A percentile compares a stretch with the other conserved stretches of the same genome.
Conservation (phyloP, 2,113 vertebrate genomes). For the Pseudorasbora parva region DNA sequence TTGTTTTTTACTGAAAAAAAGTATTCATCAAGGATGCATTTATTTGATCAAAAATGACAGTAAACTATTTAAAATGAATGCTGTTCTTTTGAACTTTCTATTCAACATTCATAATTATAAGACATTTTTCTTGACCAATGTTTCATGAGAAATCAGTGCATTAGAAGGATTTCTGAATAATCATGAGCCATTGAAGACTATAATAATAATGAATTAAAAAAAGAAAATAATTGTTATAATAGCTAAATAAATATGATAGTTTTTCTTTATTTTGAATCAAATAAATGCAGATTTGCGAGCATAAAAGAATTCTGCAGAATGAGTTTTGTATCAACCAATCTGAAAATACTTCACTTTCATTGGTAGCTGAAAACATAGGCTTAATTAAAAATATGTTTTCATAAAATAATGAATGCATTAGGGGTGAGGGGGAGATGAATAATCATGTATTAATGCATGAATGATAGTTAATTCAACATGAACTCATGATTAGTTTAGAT, state of each 20-base stretch:
- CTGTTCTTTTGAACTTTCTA: background rate
- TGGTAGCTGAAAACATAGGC: background rate
- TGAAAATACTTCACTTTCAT: background rate
- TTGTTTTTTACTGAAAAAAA: background rate
- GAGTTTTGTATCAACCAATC: too few species aligned
- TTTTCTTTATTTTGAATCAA: background rate
- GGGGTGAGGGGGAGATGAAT: too few species aligned
- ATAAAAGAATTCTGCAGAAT: too few species aligned
- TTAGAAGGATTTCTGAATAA: too few species aligned
- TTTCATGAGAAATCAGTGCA: too few species aligned
- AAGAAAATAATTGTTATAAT: background rate
- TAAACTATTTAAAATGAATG: background rate
- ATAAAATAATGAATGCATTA: background rate
- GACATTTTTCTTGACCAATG: too few species aligned
- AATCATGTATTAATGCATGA: too few species aligned
- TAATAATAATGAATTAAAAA: too few species aligned
- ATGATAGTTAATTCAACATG: too few species aligned
- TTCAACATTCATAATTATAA: background rate
- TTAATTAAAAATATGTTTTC: background rate
- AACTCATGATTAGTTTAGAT: too few species aligned
- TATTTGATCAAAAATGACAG: background rate
- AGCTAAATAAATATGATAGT: background rate
- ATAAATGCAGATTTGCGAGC: background rate
- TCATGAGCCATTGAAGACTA: too few species aligned
- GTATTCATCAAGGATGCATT: background rate